Evolutionary conservation across 2,888 invertebrate species (phyloP).

Genomic region (Psococerastis gibbosa): DNA sequence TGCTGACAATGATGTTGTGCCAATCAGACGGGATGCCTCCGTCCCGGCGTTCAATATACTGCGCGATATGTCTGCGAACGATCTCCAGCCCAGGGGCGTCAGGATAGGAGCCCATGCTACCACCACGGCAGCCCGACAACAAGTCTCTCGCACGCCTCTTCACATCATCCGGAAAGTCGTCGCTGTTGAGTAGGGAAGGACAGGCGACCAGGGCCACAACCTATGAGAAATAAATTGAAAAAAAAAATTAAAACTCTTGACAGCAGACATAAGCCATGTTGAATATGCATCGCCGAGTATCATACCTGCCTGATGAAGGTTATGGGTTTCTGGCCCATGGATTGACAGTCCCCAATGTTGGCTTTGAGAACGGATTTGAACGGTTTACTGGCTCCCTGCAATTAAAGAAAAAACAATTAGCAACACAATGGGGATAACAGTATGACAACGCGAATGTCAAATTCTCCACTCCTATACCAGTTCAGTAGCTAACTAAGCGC

Average conservation of each 20-base stretch:
- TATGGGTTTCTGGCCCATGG: constrained; percentile 37
- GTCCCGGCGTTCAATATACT: constrained; percentile 35
- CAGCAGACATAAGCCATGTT: too few relatives aligned
- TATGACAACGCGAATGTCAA: too few relatives aligned
- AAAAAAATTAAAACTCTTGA: too few relatives aligned
- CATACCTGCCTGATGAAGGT: constrained; percentile 38
- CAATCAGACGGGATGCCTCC: constrained; percentile 28
- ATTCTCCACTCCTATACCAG: too few relatives aligned
- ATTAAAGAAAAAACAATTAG: constrained; percentile 7
- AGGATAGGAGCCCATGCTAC: constrained; percentile 36
- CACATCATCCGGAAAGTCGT: constrained; percentile 32
- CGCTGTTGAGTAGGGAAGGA: constrained; percentile 29
- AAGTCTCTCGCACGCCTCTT: constrained; percentile 29
- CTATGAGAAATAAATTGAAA: too few relatives aligned
- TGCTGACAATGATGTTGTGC: constrained; percentile 33
- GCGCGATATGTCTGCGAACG: constrained; percentile 34
- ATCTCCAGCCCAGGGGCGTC: constrained; percentile 36
- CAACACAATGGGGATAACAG: too few relatives aligned
- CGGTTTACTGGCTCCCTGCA: constrained; percentile 29
- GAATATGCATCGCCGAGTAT: too few relatives aligned
- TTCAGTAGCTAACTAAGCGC: too few relatives aligned
- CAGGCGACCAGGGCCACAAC: constrained; percentile 30
- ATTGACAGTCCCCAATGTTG: constrained; percentile 45
- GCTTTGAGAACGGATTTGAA: constrained; percentile 36
- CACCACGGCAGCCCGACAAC: constrained; percentile 31